Evolutionary conservation across 2,113 vertebrate genomes (phyloP).

Genomic region (Heloderma charlesbogerti): DNA sequence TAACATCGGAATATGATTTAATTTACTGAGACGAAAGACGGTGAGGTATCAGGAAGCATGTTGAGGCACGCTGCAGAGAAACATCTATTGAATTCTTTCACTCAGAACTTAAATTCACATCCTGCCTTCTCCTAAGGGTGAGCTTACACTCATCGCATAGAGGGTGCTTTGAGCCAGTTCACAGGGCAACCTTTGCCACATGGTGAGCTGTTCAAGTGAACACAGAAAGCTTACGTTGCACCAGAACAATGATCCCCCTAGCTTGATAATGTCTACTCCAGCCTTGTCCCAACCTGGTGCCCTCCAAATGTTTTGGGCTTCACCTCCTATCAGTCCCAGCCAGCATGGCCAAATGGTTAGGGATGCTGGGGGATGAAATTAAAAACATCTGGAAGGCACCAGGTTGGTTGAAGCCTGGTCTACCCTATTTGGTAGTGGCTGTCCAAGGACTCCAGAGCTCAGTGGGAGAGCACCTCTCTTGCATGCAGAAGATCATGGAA

Average conservation of each 20-base stretch:
- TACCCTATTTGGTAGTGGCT: no score
- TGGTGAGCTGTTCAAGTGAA: neutral
- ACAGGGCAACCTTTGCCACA: neutral
- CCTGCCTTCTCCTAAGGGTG: neutral
- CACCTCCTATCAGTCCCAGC: no score
- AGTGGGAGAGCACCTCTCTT: no score
- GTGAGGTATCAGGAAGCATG: neutral
- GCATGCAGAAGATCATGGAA: no score
- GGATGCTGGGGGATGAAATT: no score
- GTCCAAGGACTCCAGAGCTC: neutral
- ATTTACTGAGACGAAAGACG: constrained; percentile 22
- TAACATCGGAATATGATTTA: constrained; percentile 5
- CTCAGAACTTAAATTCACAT: neutral
- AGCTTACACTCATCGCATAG: neutral
- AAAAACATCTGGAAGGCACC: no score
- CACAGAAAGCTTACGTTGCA: neutral
- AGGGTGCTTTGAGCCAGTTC: no score
- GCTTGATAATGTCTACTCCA: no score
- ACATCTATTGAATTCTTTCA: neutral
- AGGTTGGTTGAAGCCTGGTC: no score
- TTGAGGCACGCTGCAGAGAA: constrained; percentile 29
- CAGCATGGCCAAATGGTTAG: no score
- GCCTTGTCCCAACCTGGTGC: no score
- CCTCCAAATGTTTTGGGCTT: no score
- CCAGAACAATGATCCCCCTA: neutral